phyloP scores from a whole-genome alignment of 2,113 vertebrate genomes.

The Tretioscincus oriximinensis region DNA sequence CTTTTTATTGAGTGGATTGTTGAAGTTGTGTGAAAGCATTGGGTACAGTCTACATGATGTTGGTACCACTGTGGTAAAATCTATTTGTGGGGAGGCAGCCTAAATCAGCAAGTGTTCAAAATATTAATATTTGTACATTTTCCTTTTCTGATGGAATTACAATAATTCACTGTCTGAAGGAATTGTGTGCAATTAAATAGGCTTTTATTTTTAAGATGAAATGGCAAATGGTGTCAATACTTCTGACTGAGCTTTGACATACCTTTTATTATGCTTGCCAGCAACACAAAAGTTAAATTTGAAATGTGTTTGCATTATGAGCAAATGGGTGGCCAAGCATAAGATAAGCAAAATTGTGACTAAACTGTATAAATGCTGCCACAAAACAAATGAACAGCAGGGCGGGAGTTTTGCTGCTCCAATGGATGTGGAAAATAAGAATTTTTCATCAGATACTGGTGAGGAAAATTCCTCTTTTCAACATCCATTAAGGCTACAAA shows the following conservation, averaged over 20 bases:
- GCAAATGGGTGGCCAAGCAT: conserved; percentile 55
- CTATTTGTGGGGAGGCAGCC: conserved; percentile 56
- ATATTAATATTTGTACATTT: conserved; percentile 77
- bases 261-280: conserved; percentile 72
- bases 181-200: conserved; percentile 77
- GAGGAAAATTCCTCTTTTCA: too few species aligned
- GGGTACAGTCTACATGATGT: too few species aligned
- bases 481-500: too few species aligned
- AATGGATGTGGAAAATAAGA: too few species aligned
- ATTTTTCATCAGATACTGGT: too few species aligned
- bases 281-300: conserved; percentile 74
- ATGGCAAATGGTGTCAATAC: conserved; percentile 79
- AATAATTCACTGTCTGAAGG: conserved; percentile 84
- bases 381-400: conserved; percentile 31
- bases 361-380: conserved; percentile 42
- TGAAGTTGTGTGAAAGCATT: too few species aligned
- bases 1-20: too few species aligned
- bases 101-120: conserved; percentile 72
- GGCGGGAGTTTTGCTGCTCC: too few species aligned
- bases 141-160: conserved; percentile 79
- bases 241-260: conserved; percentile 81
- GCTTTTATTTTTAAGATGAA: conserved; percentile 79
- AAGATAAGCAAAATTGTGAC: conserved; percentile 45
- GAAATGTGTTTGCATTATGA: conserved; percentile 68
- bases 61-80: too few species aligned